phyloP scores from a whole-genome alignment of 2,113 vertebrate genomes.

The Centropus bengalensis region DNA sequence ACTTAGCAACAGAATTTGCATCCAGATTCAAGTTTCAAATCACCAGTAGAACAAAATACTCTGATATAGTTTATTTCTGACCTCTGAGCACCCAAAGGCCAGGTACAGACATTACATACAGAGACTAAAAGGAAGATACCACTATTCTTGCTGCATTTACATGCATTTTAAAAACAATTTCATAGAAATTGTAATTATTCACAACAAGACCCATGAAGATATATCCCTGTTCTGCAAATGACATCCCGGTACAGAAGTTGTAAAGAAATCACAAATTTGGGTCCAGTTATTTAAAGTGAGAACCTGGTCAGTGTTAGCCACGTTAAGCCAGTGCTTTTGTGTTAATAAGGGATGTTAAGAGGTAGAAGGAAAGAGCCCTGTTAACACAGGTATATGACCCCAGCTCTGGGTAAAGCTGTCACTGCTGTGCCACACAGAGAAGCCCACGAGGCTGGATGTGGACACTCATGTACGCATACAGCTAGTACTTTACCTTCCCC shows the following conservation, averaged over 20 bases:
- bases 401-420: background rate
- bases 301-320: background rate
- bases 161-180: background rate
- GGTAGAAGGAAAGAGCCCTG: background rate
- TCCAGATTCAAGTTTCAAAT: background rate
- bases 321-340: background rate
- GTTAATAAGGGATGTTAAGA: background rate
- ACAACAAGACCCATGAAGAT: background rate
- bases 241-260: background rate
- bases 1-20: background rate
- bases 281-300: background rate
- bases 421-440: background rate
- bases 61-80: background rate
- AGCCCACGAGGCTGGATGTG: background rate
- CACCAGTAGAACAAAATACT: background rate
- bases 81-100: background rate
- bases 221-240: background rate
- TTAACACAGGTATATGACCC: background rate
- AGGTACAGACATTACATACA: background rate
- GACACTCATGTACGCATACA: accelerated
- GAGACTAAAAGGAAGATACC: background rate
- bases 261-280: background rate
- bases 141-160: background rate
- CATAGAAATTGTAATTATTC: background rate
- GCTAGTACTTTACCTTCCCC: background rate